Base-by-base conservation (phyloP, 2,797 vertebrate genomes). In the Dromococcyx pavoninus region DNA sequence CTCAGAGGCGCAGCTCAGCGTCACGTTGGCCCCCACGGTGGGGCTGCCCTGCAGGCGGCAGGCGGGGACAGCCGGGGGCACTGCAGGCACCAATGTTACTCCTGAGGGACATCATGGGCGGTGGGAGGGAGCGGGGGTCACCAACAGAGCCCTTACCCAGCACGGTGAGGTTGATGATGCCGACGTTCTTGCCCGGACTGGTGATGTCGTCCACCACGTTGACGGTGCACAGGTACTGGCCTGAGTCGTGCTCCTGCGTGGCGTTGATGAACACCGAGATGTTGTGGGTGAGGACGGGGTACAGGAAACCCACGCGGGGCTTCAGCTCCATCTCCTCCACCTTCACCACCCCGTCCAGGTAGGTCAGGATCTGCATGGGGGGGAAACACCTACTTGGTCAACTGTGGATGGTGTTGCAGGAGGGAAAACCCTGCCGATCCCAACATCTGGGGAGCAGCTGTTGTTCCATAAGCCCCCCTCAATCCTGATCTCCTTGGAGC, bases 261-360 rank as follows among this genome's bases (percentile, higher is more conserved):
- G 97, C 94, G 72, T 99, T 98, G 97, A 99, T 98, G 93, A 97
- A 94, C 93, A 99, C 97, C 2, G 99, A 99, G 95, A 99, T 96
- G 77, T 99, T 99, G 92, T 93, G 97, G 3, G 97, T 98, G 30
- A 97, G 97, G 98, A 98, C 97, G 23, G 97, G 13, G 86, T 98
- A 86, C 13, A 98, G 97, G 95, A 99, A 99, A 51, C 98, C 97
- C 65, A 98, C 95, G 4, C 99, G 98, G 65, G 93, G 92, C 86
- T 95, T 97, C 81, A 98, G 98, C 24, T 97, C 97, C 0, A 96
- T 96, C 89, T 97, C 98, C 22, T 98, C 98, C 11, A 95, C 94
- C 66, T 95, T 95, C 41, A 28, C 17, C 35, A 6, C 6, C 7
- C 92, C 95, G 0, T 76, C 96, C 94, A 98, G 97, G 86, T 98